Base-by-base conservation (phyloP, 2,797 vertebrate species). In the Brotogeris chrysoptera region DNA sequence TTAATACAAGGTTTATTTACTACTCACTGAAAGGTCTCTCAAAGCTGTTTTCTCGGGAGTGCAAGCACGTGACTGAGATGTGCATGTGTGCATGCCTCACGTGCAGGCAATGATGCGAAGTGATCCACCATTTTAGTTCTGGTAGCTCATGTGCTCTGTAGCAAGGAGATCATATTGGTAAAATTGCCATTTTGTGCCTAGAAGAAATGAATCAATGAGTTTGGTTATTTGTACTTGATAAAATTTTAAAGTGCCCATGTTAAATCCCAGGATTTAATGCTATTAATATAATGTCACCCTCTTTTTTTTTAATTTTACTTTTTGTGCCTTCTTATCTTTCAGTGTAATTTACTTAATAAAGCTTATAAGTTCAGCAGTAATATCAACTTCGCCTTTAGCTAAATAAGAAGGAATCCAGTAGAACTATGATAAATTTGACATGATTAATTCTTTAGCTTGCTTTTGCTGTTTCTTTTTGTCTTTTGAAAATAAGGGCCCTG, bases 311-410 rank as follows among this genome's bases (percentile, higher is more conserved):
- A 50, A 79, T 52, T 87, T 90, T 65, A 59, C 73, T 90, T 95
- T 59, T 47, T 5, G 11, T 68, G 73, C 53, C 64, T 76, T 76
- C 82, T 95, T 95, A 84, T 93, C 88, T 95, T 84, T 50, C 55
- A 77, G 13, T 80, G 74, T 92, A 85, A 87, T 92, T 96, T 92
- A 79, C 68, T 95, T 94, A 91, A 73, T 81, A 81, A 84, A 81
- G 64, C 63, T 89, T 82, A 2, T 73, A 73, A 73, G 23, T 89
- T 89, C 74, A 85, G 80, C 47, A 85, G 89, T 38, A 92, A 39
- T 85, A 94, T 24, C 30, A 87, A 30, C 50, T 86, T 78, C 50
- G 38, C 94, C 59, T 93, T 89, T 47, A 94, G 43, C 50, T 92
- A 89, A 94, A 70, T 80, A 64, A 85, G 63, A 90, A 65, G 27